Conservation (phyloP, 1,140 invertebrate species). For the Drosophila leontia region DNA sequence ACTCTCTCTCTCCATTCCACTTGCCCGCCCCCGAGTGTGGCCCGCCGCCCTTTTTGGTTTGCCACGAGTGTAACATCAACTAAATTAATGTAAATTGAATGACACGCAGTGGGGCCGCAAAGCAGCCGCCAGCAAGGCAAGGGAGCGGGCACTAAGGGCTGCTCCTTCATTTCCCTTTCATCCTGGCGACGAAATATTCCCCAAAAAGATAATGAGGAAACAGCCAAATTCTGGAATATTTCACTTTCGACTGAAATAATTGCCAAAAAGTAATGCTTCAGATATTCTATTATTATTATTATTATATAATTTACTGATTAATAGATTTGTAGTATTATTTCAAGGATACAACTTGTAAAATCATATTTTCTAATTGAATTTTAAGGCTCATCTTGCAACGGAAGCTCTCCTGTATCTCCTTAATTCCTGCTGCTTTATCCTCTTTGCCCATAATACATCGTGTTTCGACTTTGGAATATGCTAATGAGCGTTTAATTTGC, state of each 20-base stretch:
- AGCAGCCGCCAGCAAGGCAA: conserved; percentile 39
- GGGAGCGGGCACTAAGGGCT: neutral
- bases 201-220: neutral
- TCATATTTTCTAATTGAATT: neutral
- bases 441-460: conserved; percentile 15
- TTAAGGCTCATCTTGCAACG: no score
- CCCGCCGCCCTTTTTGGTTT: conserved; percentile 9
- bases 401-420: neutral
- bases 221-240: neutral
- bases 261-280: neutral
- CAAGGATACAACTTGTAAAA: neutral
- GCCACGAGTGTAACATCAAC: conserved; percentile 67
- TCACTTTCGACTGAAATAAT: neutral
- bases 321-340: neutral
- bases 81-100: conserved; percentile 81
- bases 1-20: neutral
- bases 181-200: conserved; percentile 23
- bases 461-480: conserved; percentile 60
- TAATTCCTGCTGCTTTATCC: neutral
- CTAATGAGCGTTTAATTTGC: conserved; percentile 78
- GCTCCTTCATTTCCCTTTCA: conserved; percentile 2
- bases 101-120: conserved; percentile 71
- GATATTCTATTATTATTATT: neutral
- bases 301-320: neutral
- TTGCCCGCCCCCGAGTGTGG: neutral